Conservation (phyloP, 2,888 invertebrate genomes). For the Danaus chrysippus region DNA sequence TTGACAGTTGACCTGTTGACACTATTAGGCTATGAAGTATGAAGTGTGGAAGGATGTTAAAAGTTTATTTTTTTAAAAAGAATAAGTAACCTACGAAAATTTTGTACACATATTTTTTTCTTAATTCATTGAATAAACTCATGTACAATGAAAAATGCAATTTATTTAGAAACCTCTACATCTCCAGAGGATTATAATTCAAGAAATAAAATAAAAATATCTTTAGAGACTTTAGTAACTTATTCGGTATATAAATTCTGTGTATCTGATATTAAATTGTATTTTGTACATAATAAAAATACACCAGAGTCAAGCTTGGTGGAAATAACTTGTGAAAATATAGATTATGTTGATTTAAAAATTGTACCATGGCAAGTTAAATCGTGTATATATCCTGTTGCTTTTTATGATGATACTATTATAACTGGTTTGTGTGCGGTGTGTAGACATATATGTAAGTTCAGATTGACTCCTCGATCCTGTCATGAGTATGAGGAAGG, state of each 20-base stretch:
- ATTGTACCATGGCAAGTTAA: slow-evolving; percentile 71
- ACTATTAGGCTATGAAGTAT: no score
- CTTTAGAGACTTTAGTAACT: slow-evolving; percentile 82
- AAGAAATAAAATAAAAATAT: slow-evolving; percentile 41
- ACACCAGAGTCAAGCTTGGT: slow-evolving; percentile 32
- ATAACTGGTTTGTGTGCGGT: slow-evolving; percentile 90
- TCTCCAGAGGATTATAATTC: slow-evolving; percentile 38
- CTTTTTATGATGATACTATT: slow-evolving; percentile 79
- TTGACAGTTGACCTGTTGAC: no score
- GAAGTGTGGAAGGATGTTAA: no score
- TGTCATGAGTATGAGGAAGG: slow-evolving; percentile 61
- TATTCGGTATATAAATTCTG: slow-evolving; percentile 81
- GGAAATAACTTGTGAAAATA: slow-evolving; percentile 49
- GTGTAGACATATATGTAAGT: slow-evolving; percentile 59
- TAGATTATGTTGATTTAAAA: slow-evolving; percentile 46
- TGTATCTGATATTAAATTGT: slow-evolving; percentile 60
- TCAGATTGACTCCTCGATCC: slow-evolving; percentile 36
- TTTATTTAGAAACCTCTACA: slow-evolving; percentile 54
- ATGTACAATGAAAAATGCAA: slow-evolving; percentile 42
- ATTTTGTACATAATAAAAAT: slow-evolving; percentile 56
- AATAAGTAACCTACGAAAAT: no score
- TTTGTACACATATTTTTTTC: no score
- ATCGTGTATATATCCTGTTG: slow-evolving; percentile 81
- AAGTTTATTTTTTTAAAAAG: no score
- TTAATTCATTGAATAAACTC: not conserved